These are phyloP conservation scores for Anolis carolinensis DNA, from an alignment of 2,113 vertebrate species.

Conservation along the genomic window DNA sequence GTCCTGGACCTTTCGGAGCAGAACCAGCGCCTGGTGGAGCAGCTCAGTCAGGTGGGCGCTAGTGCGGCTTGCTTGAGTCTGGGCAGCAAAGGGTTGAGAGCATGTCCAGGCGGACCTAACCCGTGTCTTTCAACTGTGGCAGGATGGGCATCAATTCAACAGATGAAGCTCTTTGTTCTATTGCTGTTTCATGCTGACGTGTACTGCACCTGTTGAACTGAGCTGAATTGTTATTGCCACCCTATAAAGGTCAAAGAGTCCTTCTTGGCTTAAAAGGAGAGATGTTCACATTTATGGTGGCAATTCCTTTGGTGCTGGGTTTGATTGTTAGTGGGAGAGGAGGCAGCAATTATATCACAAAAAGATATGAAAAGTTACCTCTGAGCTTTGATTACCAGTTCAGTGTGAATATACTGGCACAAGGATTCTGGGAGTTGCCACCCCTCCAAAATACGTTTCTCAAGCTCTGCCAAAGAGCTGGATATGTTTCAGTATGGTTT, in stretches of 20 bases:
- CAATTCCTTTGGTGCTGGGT: neutral
- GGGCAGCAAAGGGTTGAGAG: neutral
- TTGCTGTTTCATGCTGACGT: neutral
- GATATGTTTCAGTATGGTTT: neutral
- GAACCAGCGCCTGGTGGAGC: constrained; percentile 74
- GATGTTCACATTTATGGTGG: neutral
- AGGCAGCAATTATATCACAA: neutral
- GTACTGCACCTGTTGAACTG: neutral
- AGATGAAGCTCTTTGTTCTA: neutral
- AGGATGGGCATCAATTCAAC: neutral
- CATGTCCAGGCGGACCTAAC: neutral
- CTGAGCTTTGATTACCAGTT: too few relatives aligned
- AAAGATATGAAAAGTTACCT: too few relatives aligned
- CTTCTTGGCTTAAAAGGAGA: too few relatives aligned
- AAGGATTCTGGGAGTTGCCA: too few relatives aligned
- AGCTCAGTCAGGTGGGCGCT: constrained; percentile 68
- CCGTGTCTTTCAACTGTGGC: neutral
- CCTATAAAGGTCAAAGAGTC: neutral
- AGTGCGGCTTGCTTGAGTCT: neutral
- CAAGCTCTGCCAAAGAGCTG: neutral
- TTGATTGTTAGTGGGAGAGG: neutral
- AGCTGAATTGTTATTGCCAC: neutral
- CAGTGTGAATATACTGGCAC: too few relatives aligned
- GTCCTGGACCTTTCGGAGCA: constrained; percentile 71
- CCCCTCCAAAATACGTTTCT: too few relatives aligned